Base-by-base conservation (phyloP, 2,797 vertebrate genomes). In the Triplophysa yarkandensis region DNA sequence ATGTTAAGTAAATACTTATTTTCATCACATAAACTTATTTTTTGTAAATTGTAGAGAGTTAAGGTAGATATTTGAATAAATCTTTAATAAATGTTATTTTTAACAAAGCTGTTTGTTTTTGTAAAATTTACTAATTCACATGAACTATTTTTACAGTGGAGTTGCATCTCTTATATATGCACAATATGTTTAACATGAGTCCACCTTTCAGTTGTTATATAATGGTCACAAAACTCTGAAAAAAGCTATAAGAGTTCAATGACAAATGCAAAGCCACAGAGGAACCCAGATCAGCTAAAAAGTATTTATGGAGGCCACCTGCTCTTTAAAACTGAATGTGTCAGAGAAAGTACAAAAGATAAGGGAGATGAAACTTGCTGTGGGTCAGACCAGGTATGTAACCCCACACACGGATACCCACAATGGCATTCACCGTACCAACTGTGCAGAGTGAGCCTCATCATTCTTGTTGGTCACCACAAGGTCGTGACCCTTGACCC, bases 381-480 rank as follows among this genome's bases (percentile, higher is more conserved):
- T 71, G 82, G 84, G 83, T 88, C 84, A 76, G 67, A 71, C 50
- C 67, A 77, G 84, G 88, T 88, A 89, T 89, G 83, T 78, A 70
- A 61, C 34, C 13, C 75, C 66, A 81, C 50, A 71, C 55, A 23
- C 32, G 77, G 78, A 71, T 62, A 82, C 83, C 84, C 73, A 71
- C 67, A 69, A 69, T 73, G 55, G 58, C 21, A 36, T 55, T 19
- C 46, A 64, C 55, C 4, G n/a, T 44, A 65, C 66, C 76, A 80
- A 67, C 77, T 79, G 83, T 74, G 63, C 23, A 11, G 30, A 52
- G 46, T 46, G 66, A 32, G 36, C 39, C 73, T 54, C 8, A 64
- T 80, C 73, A 39, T 28, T 77, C 46, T 68, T 67, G 67, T 67
- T 66, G 61, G 69, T 71, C 84, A 80, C 76, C 57, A 72, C 39